Evolutionary conservation across 2,797 vertebrate species (phyloP), one percentile per base, ranked within the genome.

Genomic region (Dromococcyx pavoninus): DNA sequence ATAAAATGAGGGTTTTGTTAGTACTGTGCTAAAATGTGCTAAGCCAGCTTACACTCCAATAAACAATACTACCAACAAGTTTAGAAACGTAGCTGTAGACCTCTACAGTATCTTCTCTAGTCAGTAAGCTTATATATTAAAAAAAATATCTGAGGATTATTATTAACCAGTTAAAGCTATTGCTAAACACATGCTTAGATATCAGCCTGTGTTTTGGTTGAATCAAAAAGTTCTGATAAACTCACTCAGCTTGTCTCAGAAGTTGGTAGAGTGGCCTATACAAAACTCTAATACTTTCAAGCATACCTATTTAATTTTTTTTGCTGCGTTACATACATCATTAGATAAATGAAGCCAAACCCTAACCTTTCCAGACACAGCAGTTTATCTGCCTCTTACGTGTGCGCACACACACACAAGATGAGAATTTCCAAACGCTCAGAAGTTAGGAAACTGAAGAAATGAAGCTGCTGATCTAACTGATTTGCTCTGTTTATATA

Each of bases 381-480:
- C 25, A 39, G 32, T 24, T 3, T 24, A 17, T 43, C 35, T 66
- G 28, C 18, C 64, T 73, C 37, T 60, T 60, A 50, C 7, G 24
- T 11, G 8, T 27, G 5, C 16, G 1, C 10, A 21, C 7, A 25
- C 0, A 46, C 11, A 73, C 12, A 22, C 5, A 24, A 0, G 6
- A 60, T 13, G 9, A 87, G 88, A 53, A 73, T 89, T 78, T 84
- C 28, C 46, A 70, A 69, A 64, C 6, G 35, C 69, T 80, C 54
- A 62, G 11, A 66, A 62, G 28, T 2, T 78, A 30, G 30, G 30
- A 85, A 94, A 48, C 43, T 51, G n/a, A 50, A 77, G 41, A 86
- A 86, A 70, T 13, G 0, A 75, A 44, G 48, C 22, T 82, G 41
- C 46, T 81, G 43, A 56, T 19, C 14, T 50, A 92, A 74, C 23